Conservation (phyloP, 2,113 vertebrate species). For the Cygnus buccinator region DNA sequence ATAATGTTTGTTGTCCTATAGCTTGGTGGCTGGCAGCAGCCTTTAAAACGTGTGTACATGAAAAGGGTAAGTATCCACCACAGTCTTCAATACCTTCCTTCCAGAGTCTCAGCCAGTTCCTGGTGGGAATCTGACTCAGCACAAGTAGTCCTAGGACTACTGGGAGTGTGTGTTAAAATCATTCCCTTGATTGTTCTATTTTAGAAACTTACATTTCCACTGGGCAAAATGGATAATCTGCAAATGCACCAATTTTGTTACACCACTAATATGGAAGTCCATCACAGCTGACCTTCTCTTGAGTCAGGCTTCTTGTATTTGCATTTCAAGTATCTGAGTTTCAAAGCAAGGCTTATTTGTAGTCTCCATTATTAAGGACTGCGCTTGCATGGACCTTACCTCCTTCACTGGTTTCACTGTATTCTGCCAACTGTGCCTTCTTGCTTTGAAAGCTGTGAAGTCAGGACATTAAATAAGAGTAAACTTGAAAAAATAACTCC, state of each 20-base stretch:
- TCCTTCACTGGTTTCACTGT: background rate
- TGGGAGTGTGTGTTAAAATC: background rate
- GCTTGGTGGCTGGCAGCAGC: background rate
- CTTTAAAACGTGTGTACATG: background rate
- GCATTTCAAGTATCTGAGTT: background rate
- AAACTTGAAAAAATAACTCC: background rate
- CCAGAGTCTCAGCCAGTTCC: background rate
- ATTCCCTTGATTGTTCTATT: background rate
- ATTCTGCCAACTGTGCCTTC: background rate
- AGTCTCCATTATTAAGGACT: background rate
- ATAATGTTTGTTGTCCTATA: background rate
- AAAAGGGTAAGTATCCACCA: background rate
- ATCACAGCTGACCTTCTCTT: background rate
- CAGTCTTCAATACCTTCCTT: conserved; percentile 3
- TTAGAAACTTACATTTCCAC: background rate
- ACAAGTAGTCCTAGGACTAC: background rate
- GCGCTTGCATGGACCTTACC: background rate
- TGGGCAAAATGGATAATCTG: background rate
- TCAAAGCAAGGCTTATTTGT: background rate
- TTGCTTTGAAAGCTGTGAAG: background rate
- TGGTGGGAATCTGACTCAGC: background rate
- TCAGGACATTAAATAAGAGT: background rate
- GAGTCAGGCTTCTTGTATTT: background rate
- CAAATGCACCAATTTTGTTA: background rate
- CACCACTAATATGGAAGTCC: background rate